Percentiles rank a stretch among this genome's conserved stretches.
Evolutionary conservation across 2,797 vertebrate species (phyloP).

Genomic region (Sitta carolinensis): DNA sequence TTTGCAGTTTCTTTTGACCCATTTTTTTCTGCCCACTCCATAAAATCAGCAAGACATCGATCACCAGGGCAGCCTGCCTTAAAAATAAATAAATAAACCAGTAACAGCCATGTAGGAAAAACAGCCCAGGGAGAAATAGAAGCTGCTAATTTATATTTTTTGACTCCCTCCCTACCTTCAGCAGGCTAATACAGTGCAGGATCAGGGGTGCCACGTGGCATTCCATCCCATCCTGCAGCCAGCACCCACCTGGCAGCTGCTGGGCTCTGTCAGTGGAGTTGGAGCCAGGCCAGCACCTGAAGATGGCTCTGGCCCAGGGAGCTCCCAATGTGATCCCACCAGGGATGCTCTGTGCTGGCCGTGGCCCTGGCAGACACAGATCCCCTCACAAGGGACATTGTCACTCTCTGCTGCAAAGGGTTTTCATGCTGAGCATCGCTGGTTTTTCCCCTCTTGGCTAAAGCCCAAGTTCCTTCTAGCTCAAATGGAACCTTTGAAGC

Average conservation of each 20-base stretch:
- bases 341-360: background rate
- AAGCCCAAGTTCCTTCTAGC: background rate
- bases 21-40: background rate
- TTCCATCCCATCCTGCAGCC: background rate
- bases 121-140: background rate
- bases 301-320: background rate
- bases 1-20: background rate
- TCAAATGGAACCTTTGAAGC: background rate
- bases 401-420: background rate
- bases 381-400: background rate
- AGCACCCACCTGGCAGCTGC: background rate
- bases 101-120: background rate
- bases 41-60: background rate
- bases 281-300: background rate
- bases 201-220: accelerated
- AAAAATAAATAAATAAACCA: background rate
- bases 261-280: background rate
- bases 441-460: background rate
- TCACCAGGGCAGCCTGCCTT: background rate
- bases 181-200: background rate
- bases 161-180: background rate
- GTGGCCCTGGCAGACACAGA: background rate
- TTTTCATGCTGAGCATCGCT: accelerated
- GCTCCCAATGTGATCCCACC: background rate
- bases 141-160: background rate